Evolutionary conservation across 2,888 invertebrate species (phyloP).

Genomic region (Spisula subtruncata): DNA sequence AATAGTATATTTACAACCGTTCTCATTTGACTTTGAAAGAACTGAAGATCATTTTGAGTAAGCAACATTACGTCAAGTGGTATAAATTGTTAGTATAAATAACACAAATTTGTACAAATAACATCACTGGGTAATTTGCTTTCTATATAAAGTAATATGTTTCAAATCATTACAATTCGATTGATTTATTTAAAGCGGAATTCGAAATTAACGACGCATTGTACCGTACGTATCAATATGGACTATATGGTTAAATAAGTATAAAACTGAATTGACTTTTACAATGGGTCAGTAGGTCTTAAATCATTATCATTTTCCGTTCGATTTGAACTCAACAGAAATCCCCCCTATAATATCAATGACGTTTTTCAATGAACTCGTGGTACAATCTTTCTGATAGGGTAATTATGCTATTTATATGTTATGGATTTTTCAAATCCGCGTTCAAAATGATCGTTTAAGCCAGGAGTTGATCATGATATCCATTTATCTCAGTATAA

Average conservation of each 20-base stretch:
- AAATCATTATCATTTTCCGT: not conserved
- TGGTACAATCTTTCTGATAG: not conserved
- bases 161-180: no score
- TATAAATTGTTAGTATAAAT: no score
- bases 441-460: not conserved
- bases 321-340: not conserved
- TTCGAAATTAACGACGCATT: no score
- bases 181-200: no score
- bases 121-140: not conserved
- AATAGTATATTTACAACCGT: no score
- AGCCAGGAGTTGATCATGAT: not conserved
- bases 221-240: no score
- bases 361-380: not conserved
- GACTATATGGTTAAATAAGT: not conserved
- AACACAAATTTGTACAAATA: no score
- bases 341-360: not conserved
- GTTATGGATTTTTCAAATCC: not conserved
- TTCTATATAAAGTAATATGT: no score
- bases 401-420: slow-evolving; percentile 1
- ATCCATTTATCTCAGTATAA: not conserved
- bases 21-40: no score
- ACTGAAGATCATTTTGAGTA: no score
- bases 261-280: not conserved
- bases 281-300: not conserved
- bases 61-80: no score